Evolutionary conservation across 2,113 vertebrate species (phyloP).

Genomic region (Plectropomus leopardus): DNA sequence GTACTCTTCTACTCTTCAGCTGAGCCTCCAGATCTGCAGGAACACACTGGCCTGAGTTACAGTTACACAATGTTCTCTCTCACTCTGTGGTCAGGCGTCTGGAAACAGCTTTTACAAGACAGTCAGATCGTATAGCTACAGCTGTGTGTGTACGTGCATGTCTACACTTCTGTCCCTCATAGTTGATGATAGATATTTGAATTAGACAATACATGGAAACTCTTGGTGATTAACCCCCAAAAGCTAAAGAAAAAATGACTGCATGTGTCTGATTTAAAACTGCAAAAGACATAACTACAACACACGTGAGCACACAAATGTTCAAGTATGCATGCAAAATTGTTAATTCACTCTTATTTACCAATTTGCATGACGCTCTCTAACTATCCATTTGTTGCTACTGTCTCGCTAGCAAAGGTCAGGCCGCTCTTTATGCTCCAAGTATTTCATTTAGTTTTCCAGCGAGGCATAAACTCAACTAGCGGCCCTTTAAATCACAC

Average conservation of each 20-base stretch:
- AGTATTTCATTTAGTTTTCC: conserved; percentile 15
- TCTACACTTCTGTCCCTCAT: too few species aligned
- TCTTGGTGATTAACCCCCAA: too few species aligned
- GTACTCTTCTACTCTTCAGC: conserved; percentile 19
- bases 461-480: conserved; percentile 34
- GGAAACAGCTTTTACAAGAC: conserved; percentile 10
- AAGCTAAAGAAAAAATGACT: too few species aligned
- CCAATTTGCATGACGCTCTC: too few species aligned
- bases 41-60: conserved; percentile 5
- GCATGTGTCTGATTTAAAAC: too few species aligned
- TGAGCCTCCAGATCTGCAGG: background rate
- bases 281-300: background rate
- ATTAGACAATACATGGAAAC: background rate
- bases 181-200: background rate
- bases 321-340: background rate
- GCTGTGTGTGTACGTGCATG: background rate
- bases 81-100: conserved; percentile 19
- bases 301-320: background rate
- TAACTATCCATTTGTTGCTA: background rate
- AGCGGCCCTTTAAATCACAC: conserved; percentile 28
- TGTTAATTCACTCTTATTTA: background rate
- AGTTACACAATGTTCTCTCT: conserved; percentile 15
- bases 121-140: conserved; percentile 10
- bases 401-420: conserved; percentile 10
- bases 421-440: background rate